Base-by-base conservation (phyloP, 1,140 invertebrate genomes). In the Scaptomyza hsui region DNA sequence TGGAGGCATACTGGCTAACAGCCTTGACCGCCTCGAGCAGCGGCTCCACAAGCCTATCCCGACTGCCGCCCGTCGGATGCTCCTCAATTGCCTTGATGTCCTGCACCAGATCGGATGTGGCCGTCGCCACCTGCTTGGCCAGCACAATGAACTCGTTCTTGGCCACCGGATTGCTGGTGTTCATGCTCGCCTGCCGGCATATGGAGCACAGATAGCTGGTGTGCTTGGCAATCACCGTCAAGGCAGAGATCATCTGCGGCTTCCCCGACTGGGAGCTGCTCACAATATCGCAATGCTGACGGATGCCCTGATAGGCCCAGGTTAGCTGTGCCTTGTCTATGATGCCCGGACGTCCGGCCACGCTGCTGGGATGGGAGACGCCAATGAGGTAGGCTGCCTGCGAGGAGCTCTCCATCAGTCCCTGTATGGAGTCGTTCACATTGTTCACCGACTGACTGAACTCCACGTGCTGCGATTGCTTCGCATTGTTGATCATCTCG, bases 61-160 rank as follows among this genome's bases (percentile, higher is more conserved):
- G 72, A 16, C 70, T 85, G 7, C 94, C 93, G 24, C 96, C 94
- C 3, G 93, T 94, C 78, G 97, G 98, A 89, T 98, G 95, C 47
- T 94, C 94, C 92, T 99, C 98, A 13, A 98, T 92, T 1, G 95
- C 94, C 92, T 99, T 99, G 65, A 99, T 99, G 89, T 98, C 96
- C 91, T 97, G 98, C 1, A 99, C 98, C 4, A 99, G 93, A 74
- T 95, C 95, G 0, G 98, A 97, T 2, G 99, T 99, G 3, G 97
- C 97, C 92, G 98, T 98, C 16, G 99, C 99, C 1, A 99, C 98
- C 90, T 99, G 97, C 91, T 99, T 99, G 19, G 98, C 98, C 64
- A 97, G 97, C 89, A 99, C 97, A 13, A 99, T 98, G 92, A 99
- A 99, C 90, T 99, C 98, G 65, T 98, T 92, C 92, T 99, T 99